A percentile compares a stretch with the other conserved stretches of the same genome.
Evolutionary conservation across 2,888 invertebrate genomes (phyloP).

Genomic region (Agonopterix subpropinquella): DNA sequence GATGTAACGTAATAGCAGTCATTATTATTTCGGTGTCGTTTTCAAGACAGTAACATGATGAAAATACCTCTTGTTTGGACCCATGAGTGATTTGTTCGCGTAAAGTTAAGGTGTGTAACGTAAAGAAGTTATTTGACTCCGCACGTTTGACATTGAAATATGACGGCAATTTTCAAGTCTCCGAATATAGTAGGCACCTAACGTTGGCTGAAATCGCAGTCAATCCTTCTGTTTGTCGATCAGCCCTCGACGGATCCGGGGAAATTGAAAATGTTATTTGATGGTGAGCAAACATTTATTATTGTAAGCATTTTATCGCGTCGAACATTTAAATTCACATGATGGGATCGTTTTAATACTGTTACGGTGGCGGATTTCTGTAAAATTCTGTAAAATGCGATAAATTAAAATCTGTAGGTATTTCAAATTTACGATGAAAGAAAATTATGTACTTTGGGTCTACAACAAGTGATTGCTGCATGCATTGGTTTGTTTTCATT

Average conservation of each 20-base stretch:
- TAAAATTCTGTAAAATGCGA: too few relatives aligned
- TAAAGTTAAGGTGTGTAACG: slow-evolving; percentile 44
- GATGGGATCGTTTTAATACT: too few relatives aligned
- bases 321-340: too few relatives aligned
- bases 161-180: slow-evolving; percentile 61
- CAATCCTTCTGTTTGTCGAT: slow-evolving; percentile 61
- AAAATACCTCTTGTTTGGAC: slow-evolving; percentile 31
- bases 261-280: slow-evolving; percentile 52
- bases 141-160: slow-evolving; percentile 59
- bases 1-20: too few relatives aligned
- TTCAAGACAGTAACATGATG: too few relatives aligned
- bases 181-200: slow-evolving; percentile 29
- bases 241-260: slow-evolving; percentile 41
- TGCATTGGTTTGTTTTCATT: too few relatives aligned
- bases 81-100: slow-evolving; percentile 41
- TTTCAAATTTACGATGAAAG: too few relatives aligned
- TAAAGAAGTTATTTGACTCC: slow-evolving; percentile 55
- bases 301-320: slow-evolving; percentile 5
- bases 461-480: too few relatives aligned
- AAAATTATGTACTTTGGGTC: too few relatives aligned
- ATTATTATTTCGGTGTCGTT: too few relatives aligned
- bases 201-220: slow-evolving; percentile 29
- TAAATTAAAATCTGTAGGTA: too few relatives aligned
- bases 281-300: slow-evolving; percentile 27
- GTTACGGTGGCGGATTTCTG: too few relatives aligned